A percentile compares a stretch with the other conserved stretches of the same genome.
Conservation (phyloP, 2,113 vertebrate genomes). For the Tor tambroides region DNA sequence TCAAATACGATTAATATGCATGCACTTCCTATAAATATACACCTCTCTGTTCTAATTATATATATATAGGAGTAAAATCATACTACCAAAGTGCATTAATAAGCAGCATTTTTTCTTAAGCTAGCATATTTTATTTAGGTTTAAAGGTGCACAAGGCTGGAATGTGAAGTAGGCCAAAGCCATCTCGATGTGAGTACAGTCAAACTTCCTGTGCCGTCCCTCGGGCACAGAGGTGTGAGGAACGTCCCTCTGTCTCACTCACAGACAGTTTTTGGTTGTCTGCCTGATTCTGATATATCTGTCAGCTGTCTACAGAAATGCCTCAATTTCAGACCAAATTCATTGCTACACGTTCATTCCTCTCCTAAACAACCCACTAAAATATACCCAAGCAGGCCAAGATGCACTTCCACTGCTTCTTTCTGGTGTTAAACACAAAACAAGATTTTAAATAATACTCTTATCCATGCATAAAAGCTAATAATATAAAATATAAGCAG, state of each 20-base stretch:
- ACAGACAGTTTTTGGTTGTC: slow-evolving; percentile 62
- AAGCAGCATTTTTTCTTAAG: background rate
- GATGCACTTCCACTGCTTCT: background rate
- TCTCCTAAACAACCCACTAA: no score
- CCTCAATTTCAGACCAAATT: background rate
- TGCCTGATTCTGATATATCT: slow-evolving; percentile 49
- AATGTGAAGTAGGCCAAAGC: slow-evolving; percentile 65
- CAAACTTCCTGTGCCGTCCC: slow-evolving; percentile 48
- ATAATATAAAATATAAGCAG: no score
- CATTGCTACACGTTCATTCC: background rate
- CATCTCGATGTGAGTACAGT: slow-evolving; percentile 72
- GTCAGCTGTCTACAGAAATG: slow-evolving; percentile 43
- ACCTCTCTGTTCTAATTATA: background rate
- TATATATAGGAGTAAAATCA: background rate
- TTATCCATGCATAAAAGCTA: background rate
- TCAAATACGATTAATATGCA: background rate
- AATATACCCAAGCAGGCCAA: background rate
- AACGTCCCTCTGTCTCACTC: background rate
- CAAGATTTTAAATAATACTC: background rate
- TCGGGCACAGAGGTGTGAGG: background rate
- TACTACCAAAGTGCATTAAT: background rate
- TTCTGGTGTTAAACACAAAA: background rate
- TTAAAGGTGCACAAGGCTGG: slow-evolving; percentile 33
- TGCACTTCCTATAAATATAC: background rate
- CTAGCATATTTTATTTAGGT: background rate